Evolutionary conservation across 2,888 invertebrate species (phyloP).

Genomic region (Seira ritae): DNA sequence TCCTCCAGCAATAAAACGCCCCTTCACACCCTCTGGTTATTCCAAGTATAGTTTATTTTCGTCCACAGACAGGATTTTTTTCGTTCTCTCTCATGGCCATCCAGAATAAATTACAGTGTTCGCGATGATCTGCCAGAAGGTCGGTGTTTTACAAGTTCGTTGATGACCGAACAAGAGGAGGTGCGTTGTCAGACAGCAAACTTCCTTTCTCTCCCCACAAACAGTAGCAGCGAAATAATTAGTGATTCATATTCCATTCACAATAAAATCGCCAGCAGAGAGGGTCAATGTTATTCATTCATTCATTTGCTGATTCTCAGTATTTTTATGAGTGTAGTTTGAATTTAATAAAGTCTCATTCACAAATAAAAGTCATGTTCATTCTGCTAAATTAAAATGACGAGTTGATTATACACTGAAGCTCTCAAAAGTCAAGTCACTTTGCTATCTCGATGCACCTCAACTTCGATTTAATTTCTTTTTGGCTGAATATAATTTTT

Average conservation of each 20-base stretch:
- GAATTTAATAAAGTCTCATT: conserved; percentile 38
- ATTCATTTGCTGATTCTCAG: background rate
- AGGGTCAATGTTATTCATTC: conserved; percentile 22
- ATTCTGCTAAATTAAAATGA: conserved; percentile 28
- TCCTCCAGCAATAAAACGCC: conserved; percentile 39
- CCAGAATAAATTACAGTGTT: conserved; percentile 17
- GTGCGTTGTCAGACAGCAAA: background rate
- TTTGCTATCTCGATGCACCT: no score
- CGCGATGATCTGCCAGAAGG: background rate
- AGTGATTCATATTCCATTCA: background rate
- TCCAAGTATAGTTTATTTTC: conserved; percentile 32
- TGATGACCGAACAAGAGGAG: conserved; percentile 6
- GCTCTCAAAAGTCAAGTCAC: no score
- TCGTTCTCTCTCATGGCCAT: background rate
- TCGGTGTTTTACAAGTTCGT: conserved; percentile 38
- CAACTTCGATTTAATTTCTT: no score
- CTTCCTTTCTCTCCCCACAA: background rate
- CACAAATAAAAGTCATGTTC: conserved; percentile 26
- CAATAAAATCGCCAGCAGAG: background rate
- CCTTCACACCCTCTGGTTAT: conserved; percentile 55
- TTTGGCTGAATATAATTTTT: no score
- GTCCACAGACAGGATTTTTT: background rate
- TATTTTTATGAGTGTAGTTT: background rate
- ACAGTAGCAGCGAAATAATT: conserved; percentile 19
- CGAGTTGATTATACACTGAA: conserved; percentile 34